These are phyloP conservation scores for Barypeithes pellucidus DNA, from an alignment of 2,888 invertebrate genomes.

Conservation along the genomic window DNA sequence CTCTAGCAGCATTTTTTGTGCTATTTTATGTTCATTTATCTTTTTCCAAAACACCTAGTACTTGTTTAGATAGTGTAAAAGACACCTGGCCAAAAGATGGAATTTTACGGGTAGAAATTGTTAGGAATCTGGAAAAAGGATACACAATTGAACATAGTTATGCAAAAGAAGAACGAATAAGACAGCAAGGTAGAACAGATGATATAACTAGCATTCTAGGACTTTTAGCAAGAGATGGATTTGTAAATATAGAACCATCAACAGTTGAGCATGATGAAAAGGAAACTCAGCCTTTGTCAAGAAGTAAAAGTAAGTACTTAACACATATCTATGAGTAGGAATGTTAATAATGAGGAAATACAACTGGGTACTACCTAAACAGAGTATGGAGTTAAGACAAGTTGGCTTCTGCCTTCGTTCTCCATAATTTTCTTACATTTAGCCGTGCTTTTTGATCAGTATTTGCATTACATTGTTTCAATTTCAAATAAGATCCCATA, in stretches of 20 bases:
- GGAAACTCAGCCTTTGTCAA: constrained; percentile 65
- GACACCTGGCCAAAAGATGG: constrained; percentile 96
- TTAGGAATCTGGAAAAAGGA: constrained; percentile 80
- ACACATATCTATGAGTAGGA: neutral
- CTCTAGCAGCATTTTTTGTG: constrained; percentile 89
- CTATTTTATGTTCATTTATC: constrained; percentile 96
- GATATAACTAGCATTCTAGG: constrained; percentile 77
- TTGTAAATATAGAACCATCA: constrained; percentile 80
- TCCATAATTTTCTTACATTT: too few relatives aligned
- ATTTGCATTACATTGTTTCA: too few relatives aligned
- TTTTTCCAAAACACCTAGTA: constrained; percentile 93
- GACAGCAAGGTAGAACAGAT: constrained; percentile 78
- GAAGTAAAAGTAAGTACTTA: constrained; percentile 38
- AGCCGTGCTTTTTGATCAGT: too few relatives aligned
- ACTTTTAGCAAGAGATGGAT: constrained; percentile 79
- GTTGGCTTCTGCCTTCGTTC: too few relatives aligned
- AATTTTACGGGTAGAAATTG: constrained; percentile 92
- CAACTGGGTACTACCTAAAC: too few relatives aligned
- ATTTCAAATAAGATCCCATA: too few relatives aligned
- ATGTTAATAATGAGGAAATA: too few relatives aligned
- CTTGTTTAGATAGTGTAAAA: constrained; percentile 91
- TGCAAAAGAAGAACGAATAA: constrained; percentile 84
- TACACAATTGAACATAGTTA: constrained; percentile 89
- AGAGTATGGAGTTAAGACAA: too few relatives aligned
- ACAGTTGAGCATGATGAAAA: constrained; percentile 73